Evolutionary conservation across 2,888 invertebrate species (phyloP).

Genomic region (Caenorhabditis doughertyi): DNA sequence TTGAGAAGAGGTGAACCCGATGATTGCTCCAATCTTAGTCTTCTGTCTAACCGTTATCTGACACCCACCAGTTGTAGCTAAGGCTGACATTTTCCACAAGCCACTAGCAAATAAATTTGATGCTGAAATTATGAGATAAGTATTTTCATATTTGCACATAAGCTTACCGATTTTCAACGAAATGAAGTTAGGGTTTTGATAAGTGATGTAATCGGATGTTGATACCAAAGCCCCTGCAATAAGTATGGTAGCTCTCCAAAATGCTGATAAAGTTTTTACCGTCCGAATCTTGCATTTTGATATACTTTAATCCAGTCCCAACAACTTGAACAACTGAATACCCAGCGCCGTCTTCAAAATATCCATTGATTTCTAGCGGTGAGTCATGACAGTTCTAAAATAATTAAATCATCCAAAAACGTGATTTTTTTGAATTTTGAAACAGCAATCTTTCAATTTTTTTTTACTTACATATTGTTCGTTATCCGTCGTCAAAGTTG

Average conservation of each 20-base stretch:
- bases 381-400: constrained; percentile 40
- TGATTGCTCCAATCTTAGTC: constrained; percentile 22
- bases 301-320: constrained; percentile 34
- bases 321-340: constrained; percentile 36
- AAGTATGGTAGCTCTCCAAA: not conserved
- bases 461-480: constrained; percentile 50
- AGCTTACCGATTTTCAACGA: constrained; percentile 39
- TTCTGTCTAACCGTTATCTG: constrained; percentile 49
- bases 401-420: not conserved
- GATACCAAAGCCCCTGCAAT: constrained; percentile 6
- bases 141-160: not conserved
- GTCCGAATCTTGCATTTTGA: constrained; percentile 29
- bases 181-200: constrained; percentile 36
- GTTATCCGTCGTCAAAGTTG: constrained; percentile 43
- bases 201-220: constrained; percentile 14
- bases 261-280: constrained; percentile 11
- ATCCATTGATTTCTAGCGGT: constrained; percentile 24
- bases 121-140: constrained; percentile 16
- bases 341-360: constrained; percentile 32
- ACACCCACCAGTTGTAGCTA: constrained; percentile 39
- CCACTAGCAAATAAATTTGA: constrained; percentile 6
- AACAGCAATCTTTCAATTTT: too few relatives aligned
- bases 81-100: constrained; percentile 32
- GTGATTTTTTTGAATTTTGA: too few relatives aligned
- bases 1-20: constrained; percentile 46